Evolutionary conservation across 2,113 vertebrate species (phyloP), one percentile per base, ranked within the genome.

Genomic region (Microcebus ravelobensis): DNA sequence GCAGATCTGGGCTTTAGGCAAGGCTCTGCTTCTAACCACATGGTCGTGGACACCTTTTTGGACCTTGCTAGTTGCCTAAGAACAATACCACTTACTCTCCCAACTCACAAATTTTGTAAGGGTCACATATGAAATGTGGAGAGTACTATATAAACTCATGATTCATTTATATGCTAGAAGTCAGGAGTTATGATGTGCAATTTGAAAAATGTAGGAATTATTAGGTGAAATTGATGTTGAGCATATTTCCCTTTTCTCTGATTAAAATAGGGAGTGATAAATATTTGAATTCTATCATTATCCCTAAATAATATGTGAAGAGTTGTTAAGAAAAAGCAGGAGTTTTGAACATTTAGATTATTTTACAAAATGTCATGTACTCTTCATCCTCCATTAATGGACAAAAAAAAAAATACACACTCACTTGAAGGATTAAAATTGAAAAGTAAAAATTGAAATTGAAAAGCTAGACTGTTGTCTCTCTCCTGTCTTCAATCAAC

Each of bases 381-480:
- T 55, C 15, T 5, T 82, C 36, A 55, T 52, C 4, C 15, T 79
- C 20, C 52, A 67, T 61, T 45, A 77, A 81, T 74, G 13, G 27
- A 31, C 14, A 25, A 36, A 48, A 42, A 86, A 86, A 21, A n/a
- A 20, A 57, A 73, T 42, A 8, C 0, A 27, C 25, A 20, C 50
- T 13, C 25, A 81, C 8, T 34, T 34, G 91, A 63, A 70, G 9
- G 27, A 52, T 52, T 50, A 85, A 91, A 73, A 88, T 5, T 55
- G 45, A 59, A 81, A 93, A 87, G n/a, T 27, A 23, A 50, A 82
- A 94, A 79, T 70, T 91, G n/a, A 96, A 82, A 91, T 48, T 12
- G 67, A 67, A 82, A 93, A 90, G 13, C 25, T 20, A 55, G 6
- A 2, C 21, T 76, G 27, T 6, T 81, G 34, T 18, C 17, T 95